phyloP scores from a whole-genome alignment of 2,888 invertebrate species.

The Tetropium fuscum region DNA sequence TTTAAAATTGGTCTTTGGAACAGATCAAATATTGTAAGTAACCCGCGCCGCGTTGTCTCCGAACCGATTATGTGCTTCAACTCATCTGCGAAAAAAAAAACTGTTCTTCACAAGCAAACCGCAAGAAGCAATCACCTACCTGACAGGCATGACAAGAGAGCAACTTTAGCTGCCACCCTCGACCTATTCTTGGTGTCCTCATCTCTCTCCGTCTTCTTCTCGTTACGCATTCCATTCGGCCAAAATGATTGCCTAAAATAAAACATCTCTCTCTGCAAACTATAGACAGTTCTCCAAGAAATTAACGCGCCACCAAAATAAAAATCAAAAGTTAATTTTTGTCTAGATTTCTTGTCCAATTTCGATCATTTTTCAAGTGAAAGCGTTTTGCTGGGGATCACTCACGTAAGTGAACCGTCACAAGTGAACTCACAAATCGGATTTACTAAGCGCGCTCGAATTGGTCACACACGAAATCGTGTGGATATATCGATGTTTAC shows the following conservation, averaged over 20 bases:
- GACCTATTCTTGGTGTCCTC: slow-evolving; percentile 74
- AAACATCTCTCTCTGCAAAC: slow-evolving; percentile 4
- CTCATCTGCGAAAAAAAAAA: slow-evolving; percentile 75
- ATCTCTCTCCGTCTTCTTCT: slow-evolving; percentile 58
- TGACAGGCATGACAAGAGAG: slow-evolving; percentile 85
- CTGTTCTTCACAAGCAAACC: not conserved
- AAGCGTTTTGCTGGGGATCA: no score
- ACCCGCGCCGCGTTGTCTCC: slow-evolving; percentile 86
- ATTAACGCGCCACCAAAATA: no score
- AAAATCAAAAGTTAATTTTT: no score
- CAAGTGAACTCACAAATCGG: no score
- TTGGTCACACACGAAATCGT: no score
- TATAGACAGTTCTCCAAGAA: no score
- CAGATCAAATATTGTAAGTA: slow-evolving; percentile 86
- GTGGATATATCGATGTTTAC: no score
- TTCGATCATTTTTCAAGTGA: no score
- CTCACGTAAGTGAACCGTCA: no score
- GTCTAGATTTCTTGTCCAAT: no score
- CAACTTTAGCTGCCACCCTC: slow-evolving; percentile 86
- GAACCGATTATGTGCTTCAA: slow-evolving; percentile 90
- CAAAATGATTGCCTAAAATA: slow-evolving; percentile 70
- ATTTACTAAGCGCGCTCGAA: no score
- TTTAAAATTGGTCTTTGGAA: slow-evolving; percentile 90
- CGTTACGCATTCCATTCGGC: slow-evolving; percentile 69
- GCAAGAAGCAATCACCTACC: slow-evolving; percentile 66